These are phyloP conservation scores for Metacarcinus magister DNA, from an alignment of 2,888 invertebrate species.

Conservation along the genomic window DNA sequence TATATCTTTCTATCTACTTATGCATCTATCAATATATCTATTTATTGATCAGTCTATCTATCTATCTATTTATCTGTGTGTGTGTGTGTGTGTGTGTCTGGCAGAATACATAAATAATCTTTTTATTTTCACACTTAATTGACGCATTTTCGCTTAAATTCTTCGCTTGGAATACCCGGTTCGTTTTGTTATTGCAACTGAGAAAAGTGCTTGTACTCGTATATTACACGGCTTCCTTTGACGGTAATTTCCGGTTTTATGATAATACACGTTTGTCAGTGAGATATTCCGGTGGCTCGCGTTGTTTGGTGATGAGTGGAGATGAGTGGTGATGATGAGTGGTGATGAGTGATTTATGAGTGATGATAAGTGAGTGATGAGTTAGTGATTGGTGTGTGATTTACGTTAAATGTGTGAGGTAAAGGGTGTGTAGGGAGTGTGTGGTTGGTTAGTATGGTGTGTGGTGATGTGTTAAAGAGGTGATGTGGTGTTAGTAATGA, in stretches of 20 bases:
- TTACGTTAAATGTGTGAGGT: neutral
- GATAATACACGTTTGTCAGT: neutral
- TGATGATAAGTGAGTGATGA: neutral
- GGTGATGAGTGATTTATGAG: neutral
- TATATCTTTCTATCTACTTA: neutral
- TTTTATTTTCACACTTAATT: neutral
- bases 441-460: neutral
- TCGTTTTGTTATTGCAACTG: neutral
- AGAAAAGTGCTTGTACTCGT: neutral
- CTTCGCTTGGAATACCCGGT: neutral
- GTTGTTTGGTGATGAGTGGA: neutral
- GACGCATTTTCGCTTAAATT: constrained; percentile 9
- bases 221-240: constrained; percentile 5
- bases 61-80: neutral
- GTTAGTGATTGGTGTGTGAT: neutral
- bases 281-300: neutral
- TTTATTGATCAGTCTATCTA: neutral
- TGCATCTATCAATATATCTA: neutral
- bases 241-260: constrained; percentile 16
- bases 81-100: neutral
- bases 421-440: neutral
- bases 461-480: neutral
- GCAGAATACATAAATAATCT: neutral
- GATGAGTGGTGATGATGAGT: neutral
- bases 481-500: neutral